Percentiles rank a stretch among this genome's conserved stretches.
Conservation (phyloP, 2,888 invertebrate genomes). For the Campoplex capitator region DNA sequence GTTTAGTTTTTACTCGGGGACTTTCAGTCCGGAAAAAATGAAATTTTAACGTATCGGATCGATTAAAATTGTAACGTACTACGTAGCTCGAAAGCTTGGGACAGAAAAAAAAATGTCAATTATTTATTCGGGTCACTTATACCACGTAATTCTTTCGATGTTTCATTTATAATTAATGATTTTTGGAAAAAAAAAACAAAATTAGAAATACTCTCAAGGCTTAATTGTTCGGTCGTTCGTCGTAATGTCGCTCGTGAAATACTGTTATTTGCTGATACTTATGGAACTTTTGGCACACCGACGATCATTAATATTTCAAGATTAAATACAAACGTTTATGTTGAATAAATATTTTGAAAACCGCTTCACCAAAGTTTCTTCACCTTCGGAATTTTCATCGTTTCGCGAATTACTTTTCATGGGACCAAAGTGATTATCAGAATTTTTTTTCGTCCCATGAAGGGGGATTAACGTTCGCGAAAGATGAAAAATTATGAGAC, state of each 20-base stretch:
- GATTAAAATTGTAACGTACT: neutral
- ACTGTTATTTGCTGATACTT: neutral
- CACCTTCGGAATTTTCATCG: neutral
- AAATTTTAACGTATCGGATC: neutral
- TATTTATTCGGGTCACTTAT: conserved; percentile 12
- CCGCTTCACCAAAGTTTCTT: neutral
- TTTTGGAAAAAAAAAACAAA: neutral
- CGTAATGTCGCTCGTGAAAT: neutral
- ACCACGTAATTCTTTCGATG: neutral
- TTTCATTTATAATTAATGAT: neutral
- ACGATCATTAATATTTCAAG: neutral
- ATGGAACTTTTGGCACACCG: neutral
- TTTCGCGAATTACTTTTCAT: neutral
- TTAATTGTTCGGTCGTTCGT: neutral
- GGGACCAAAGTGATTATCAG: neutral
- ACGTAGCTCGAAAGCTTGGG: neutral
- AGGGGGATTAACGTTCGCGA: neutral
- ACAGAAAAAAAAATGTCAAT: neutral
- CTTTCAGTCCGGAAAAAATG: neutral
- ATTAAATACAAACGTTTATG: neutral
- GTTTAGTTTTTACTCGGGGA: neutral
- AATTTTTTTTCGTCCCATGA: neutral
- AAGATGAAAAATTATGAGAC: neutral
- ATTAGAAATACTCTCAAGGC: neutral
- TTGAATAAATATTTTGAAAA: neutral